A percentile compares a stretch with the other conserved stretches of the same genome.
These are phyloP conservation scores for Drosophila buzzatii DNA, from an alignment of 2,888 invertebrate genomes.

Conservation along the genomic window DNA sequence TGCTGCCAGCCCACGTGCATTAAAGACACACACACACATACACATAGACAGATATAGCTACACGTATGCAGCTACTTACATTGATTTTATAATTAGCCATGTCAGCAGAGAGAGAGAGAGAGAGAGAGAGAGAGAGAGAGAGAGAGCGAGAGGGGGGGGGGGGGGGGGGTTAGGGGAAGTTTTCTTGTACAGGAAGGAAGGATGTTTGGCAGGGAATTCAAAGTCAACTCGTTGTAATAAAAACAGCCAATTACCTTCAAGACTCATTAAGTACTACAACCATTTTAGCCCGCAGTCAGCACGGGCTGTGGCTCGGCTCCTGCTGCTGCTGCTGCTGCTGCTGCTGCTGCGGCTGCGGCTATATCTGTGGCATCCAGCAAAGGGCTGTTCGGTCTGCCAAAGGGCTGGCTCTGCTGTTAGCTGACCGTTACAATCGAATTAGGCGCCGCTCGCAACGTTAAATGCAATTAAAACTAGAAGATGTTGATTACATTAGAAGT, in stretches of 20 bases:
- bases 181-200: conserved; percentile 17
- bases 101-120: conserved; percentile 28
- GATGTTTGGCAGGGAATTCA: conserved; percentile 31
- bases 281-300: conserved; percentile 31
- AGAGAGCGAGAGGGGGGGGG: too few relatives aligned
- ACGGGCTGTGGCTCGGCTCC: background rate
- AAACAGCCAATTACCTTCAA: conserved; percentile 77
- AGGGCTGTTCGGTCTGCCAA: conserved; percentile 21
- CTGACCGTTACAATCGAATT: conserved; percentile 78
- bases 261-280: conserved; percentile 74
- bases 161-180: background rate
- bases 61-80: conserved; percentile 57
- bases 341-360: background rate
- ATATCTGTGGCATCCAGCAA: background rate
- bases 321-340: background rate
- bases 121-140: background rate
- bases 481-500: conserved; percentile 78
- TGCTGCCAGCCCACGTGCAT: background rate
- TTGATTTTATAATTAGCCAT: conserved; percentile 74
- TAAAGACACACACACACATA: background rate
- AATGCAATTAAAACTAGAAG: conserved; percentile 81
- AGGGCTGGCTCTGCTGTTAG: conserved; percentile 57
- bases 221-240: conserved; percentile 73
- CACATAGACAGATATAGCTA: background rate
- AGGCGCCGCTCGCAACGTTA: conserved; percentile 67